phyloP scores from a whole-genome alignment of 2,797 vertebrate species.

The Pseudochirops corinnae region DNA sequence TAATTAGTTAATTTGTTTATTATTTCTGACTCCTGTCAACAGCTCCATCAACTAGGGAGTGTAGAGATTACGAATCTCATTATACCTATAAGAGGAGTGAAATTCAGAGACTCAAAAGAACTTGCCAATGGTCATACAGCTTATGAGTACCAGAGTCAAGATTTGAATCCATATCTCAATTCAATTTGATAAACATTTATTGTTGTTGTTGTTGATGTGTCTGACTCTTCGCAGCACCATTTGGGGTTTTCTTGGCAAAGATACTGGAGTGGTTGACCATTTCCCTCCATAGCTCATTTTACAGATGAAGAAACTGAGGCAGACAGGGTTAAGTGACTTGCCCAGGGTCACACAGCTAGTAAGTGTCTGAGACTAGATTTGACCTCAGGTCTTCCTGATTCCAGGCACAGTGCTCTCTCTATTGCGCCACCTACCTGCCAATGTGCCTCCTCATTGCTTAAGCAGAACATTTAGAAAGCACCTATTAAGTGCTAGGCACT shows the following conservation, averaged over 20 bases:
- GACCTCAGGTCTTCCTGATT: not conserved
- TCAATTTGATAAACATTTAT: not conserved
- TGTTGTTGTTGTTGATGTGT: not conserved
- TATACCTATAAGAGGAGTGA: not conserved
- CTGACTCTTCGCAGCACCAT: not conserved
- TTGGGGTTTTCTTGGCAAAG: not conserved
- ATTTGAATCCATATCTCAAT: not conserved
- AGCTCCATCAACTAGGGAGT: not conserved
- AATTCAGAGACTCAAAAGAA: not conserved
- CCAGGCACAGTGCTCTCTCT: not conserved
- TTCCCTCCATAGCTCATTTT: not conserved
- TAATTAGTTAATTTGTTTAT: no score
- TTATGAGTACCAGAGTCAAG: not conserved
- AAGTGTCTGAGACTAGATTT: not conserved
- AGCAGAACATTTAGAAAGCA: not conserved
- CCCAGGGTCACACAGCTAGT: not conserved
- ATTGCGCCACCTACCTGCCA: not conserved
- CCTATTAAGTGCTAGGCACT: not conserved
- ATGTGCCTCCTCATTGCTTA: not conserved
- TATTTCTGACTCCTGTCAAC: not conserved
- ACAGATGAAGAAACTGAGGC: not conserved
- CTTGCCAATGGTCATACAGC: not conserved
- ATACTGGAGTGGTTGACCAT: not conserved
- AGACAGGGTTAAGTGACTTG: not conserved
- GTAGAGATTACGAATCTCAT: not conserved